These are phyloP conservation scores for Copidosoma floridanum DNA, from an alignment of 1,140 invertebrate species.

Conservation along the genomic window DNA sequence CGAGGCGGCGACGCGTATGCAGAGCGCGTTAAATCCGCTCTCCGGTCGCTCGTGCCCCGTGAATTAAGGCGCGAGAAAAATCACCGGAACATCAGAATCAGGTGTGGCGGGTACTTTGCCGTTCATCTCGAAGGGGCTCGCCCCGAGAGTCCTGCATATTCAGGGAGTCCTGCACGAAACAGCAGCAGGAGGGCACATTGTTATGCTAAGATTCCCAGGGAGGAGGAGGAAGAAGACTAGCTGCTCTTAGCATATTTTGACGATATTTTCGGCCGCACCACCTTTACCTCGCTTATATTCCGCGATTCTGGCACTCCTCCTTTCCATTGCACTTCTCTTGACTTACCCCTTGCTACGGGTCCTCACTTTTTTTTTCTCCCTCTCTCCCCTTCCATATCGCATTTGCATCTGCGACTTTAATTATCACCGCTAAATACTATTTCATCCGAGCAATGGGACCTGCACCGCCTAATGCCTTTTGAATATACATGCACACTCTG, in stretches of 20 bases:
- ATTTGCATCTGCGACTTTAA: constrained; percentile 18
- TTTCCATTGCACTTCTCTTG: background rate
- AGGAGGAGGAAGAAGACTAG: constrained; percentile 21
- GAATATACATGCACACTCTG: too few species aligned
- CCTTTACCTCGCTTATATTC: background rate
- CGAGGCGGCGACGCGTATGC: too few species aligned
- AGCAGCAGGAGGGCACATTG: constrained; percentile 28
- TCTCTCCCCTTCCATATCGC: constrained; percentile 10
- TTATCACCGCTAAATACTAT: constrained; percentile 3
- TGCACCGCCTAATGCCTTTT: too few species aligned
- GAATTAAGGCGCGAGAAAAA: too few species aligned
- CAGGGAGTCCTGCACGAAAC: constrained; percentile 21
- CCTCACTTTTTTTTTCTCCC: background rate
- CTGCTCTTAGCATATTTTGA: constrained; percentile 33
- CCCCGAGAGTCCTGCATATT: constrained; percentile 25
- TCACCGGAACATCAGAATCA: background rate
- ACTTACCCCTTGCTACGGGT: background rate
- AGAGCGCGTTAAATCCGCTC: too few species aligned
- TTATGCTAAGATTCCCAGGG: constrained; percentile 32
- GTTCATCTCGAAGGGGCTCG: constrained; percentile 16
- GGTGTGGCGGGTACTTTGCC: too few species aligned
- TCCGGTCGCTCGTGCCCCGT: too few species aligned
- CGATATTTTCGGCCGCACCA: constrained; percentile 24
- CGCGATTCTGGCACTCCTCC: background rate
- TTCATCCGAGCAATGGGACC: too few species aligned